Conservation (phyloP, 2,888 invertebrate species). For the Lysandra coridon region DNA sequence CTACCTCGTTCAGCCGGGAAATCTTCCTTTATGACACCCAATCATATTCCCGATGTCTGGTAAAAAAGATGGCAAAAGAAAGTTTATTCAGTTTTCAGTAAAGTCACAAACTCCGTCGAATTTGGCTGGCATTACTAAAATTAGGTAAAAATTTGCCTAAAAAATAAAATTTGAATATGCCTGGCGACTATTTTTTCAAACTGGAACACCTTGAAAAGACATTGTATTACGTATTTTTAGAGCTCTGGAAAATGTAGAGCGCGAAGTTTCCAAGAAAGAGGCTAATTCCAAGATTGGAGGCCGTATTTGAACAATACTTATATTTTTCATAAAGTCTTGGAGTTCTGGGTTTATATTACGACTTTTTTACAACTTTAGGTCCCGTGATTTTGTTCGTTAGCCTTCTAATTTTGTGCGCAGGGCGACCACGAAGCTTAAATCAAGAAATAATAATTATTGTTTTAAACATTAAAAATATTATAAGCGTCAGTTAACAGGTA, state of each 20-base stretch:
- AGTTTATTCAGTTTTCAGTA: not conserved
- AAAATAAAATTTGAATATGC: not conserved
- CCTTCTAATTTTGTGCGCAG: not conserved
- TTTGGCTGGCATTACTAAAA: no score
- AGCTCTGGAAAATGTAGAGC: conserved; percentile 21
- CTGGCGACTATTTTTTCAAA: not conserved
- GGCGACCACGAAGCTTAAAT: not conserved
- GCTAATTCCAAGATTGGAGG: conserved; percentile 27
- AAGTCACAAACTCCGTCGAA: not conserved
- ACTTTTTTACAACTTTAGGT: not conserved
- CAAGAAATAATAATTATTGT: no score
- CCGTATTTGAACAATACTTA: conserved; percentile 18
- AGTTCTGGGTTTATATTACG: not conserved
- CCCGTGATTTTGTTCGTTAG: not conserved
- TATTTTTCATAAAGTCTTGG: conserved; percentile 11
- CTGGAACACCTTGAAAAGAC: conserved; percentile 26
- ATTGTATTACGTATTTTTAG: conserved; percentile 26
- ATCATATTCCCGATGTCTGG: not conserved
- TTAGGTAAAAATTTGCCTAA: not conserved
- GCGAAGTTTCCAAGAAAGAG: conserved; percentile 11
- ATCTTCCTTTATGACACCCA: no score
- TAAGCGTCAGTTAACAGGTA: no score
- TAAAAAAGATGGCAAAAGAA: not conserved
- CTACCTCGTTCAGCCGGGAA: no score
- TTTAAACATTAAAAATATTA: no score